Conservation (phyloP, 2,888 invertebrate genomes). For the Dryocosmus kuriphilus region DNA sequence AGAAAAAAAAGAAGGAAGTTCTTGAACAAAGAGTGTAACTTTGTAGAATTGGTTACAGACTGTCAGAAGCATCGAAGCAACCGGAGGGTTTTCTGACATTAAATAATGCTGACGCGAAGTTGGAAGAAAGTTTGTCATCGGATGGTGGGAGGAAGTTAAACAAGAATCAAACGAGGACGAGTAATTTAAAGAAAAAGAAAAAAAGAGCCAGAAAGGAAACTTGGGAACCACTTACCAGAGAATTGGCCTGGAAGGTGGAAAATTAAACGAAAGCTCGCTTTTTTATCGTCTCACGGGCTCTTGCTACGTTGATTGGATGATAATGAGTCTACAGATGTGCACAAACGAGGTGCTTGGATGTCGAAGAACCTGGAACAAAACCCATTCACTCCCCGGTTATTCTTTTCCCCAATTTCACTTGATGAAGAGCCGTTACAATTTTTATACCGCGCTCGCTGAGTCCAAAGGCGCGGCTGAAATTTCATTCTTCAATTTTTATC, state of each 20-base stretch:
- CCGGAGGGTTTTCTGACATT: conserved; percentile 32
- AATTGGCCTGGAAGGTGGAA: conserved; percentile 46
- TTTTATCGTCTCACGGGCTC: conserved; percentile 42
- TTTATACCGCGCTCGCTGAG: not conserved
- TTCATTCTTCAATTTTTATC: conserved; percentile 36
- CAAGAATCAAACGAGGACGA: conserved; percentile 42
- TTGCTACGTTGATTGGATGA: conserved; percentile 57
- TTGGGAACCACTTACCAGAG: conserved; percentile 47
- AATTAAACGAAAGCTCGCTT: conserved; percentile 40
- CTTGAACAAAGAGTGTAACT: not conserved
- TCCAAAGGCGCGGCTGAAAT: conserved; percentile 3
- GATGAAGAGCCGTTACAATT: conserved; percentile 29
- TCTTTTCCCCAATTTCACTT: conserved; percentile 33
- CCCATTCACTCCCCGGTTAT: conserved; percentile 42
- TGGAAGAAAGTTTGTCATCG: conserved; percentile 36
- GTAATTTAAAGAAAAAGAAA: conserved; percentile 45
- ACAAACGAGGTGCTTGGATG: conserved; percentile 51
- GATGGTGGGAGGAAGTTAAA: conserved; percentile 18
- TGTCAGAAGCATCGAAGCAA: conserved; percentile 34
- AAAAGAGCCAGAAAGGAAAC: conserved; percentile 25
- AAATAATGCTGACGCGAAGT: conserved; percentile 40
- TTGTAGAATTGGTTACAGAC: conserved; percentile 27
- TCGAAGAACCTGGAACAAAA: conserved; percentile 52
- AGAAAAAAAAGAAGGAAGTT: not conserved
- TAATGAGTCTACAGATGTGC: conserved; percentile 51